These are phyloP conservation scores for Tapirus indicus DNA, from an alignment of 2,797 vertebrate genomes.

Conservation along the genomic window DNA sequence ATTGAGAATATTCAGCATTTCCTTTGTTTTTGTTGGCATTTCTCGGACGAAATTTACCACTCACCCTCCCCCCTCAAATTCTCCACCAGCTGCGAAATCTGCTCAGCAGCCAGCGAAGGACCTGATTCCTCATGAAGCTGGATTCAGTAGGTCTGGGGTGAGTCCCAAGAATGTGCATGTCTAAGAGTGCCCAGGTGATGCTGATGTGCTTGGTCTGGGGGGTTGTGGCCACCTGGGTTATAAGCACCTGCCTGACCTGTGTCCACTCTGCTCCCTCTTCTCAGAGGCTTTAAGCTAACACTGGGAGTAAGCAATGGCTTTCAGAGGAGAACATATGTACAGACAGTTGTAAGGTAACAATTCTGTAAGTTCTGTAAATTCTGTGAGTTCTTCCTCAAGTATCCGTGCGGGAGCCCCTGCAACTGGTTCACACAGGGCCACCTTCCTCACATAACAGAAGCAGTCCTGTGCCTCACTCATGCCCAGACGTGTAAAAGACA, in stretches of 20 bases:
- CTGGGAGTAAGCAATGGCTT: background rate
- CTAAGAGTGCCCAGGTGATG: background rate
- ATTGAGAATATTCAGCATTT: background rate
- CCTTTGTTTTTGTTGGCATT: background rate
- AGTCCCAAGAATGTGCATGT: background rate
- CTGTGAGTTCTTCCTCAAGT: background rate
- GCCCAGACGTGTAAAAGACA: background rate
- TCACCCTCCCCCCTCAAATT: background rate
- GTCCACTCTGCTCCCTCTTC: background rate
- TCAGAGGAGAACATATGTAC: background rate
- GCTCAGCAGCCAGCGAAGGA: background rate
- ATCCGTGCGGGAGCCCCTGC: fast-evolving
- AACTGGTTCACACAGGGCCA: background rate
- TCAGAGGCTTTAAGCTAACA: background rate
- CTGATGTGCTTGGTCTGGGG: fast-evolving
- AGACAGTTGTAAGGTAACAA: too few relatives aligned
- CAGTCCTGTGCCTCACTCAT: background rate
- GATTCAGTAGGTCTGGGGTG: too few relatives aligned
- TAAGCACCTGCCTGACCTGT: background rate
- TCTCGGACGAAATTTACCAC: background rate
- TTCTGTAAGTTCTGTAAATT: background rate
- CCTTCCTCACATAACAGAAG: background rate
- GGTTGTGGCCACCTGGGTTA: fast-evolving
- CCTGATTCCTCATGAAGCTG: background rate
- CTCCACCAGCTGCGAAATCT: background rate